Base-by-base conservation (phyloP, 2,113 vertebrate genomes). In the Peromyscus leucopus region DNA sequence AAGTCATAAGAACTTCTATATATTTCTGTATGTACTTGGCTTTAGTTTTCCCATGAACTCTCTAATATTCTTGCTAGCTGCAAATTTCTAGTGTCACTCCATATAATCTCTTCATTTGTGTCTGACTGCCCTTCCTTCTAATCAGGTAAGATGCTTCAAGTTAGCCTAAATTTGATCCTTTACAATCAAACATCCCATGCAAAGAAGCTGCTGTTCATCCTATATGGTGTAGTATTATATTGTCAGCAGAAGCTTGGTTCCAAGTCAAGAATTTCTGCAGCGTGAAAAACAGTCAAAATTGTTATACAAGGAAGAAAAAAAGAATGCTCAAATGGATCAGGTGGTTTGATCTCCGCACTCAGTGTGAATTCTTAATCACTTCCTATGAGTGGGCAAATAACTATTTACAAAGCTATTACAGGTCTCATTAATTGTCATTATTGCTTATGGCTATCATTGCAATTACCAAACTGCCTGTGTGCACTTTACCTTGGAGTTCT, bases 361-460 rank as follows among this genome's bases (percentile, higher is more conserved):
- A 21, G 55, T 33, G 33, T 80, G 91, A 94, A 96, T 96, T 89
- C 67, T 48, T 87, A 93, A 92, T 96, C 85, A 90, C 94, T 75
- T 95, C 91, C 90, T 46, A 51, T 71, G 80, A 94, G 93, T 92
- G 39, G 91, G 57, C 95, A 97, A 96, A 95, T 92, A 79, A 85
- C 79, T 97, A 95, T 97, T 97, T 96, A 96, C 90, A 96, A 96
- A 93, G 95, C 92, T 61, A 96, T 97, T 97, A 96, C 42, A 94
- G 85, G 75, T 97, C 93, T 97, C 97, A 96, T 97, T 98, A 97
- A 96, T 96, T 95, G 95, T 85, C 94, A 96, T 97, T 98, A 96
- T 92, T 96, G 97, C 97, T 96, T 94, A 96, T 48, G 13, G 94
- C 80, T 92, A 96, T 92, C 89, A 88, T 42, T 65, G 85, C 89